Evolutionary conservation across 2,888 invertebrate genomes (phyloP), one percentile per base, ranked within the genome.

Genomic region (Gastracanthus pulcherrimus): DNA sequence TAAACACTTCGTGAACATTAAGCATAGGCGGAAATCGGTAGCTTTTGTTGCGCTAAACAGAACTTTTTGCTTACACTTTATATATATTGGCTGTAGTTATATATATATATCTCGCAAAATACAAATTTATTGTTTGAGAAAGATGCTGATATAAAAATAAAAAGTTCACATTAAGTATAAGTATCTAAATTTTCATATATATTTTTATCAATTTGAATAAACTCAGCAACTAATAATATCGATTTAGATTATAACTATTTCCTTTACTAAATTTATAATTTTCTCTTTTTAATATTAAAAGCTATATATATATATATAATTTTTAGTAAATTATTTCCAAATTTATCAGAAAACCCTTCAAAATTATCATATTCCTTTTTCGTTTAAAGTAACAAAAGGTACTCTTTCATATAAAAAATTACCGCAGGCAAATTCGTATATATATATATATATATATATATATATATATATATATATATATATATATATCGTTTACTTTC

Each of bases 11-110:
- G 34, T 11, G 11, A 41, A 26, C 34, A 38, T 71, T 58, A 58
- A 71, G 58, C 58, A 69, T 31, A 48, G 16, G 6, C 34, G 26
- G 48, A n/a, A 48, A 29, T 51, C 31, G 51, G 51, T 13, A 51
- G 70, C 45, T 72, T 60, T 72, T 29, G 60, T 72, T 72, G 60
- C 19, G 36, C n/a, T 11, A 64, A 19, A 29, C 11, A 13, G 0
- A 26, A n/a, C 64, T 6, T 67, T 45, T 67, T 45, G 7, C 26
- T n/a, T 60, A 31, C 31, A 60, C 29, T 67, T 67, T 58, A 23
- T n/a, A n/a, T n/a, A n/a, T n/a, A n/a, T n/a, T n/a, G n/a, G n/a
- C n/a, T n/a, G n/a, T n/a, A n/a, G n/a, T n/a, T n/a, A n/a, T n/a
- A n/a, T n/a, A n/a, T n/a, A n/a, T n/a, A n/a, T n/a, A n/a, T n/a